Conservation (phyloP, 2,113 vertebrate genomes). For the Nycticorax nycticorax region DNA sequence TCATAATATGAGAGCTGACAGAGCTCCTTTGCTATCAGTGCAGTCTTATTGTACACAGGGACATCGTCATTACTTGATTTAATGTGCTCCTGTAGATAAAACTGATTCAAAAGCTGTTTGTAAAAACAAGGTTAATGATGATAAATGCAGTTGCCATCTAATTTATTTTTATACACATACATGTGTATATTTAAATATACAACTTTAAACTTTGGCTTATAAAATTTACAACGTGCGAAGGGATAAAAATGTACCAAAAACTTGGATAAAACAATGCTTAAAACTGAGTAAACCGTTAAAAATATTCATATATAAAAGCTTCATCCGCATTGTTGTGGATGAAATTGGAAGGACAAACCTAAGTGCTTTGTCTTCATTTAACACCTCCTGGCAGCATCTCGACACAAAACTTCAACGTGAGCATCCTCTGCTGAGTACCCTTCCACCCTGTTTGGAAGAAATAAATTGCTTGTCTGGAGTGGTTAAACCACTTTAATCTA, state of each 20-base stretch:
- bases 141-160: background rate
- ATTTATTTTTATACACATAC: background rate
- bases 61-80: background rate
- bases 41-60: background rate
- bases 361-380: constrained; percentile 4
- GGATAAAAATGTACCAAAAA: background rate
- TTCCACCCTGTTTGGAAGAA: constrained; percentile 3
- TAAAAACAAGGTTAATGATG: background rate
- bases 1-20: background rate
- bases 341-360: background rate
- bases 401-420: background rate
- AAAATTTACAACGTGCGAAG: background rate
- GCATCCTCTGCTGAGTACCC: background rate
- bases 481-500: background rate
- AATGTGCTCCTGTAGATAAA: background rate
- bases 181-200: background rate
- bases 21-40: background rate
- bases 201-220: background rate
- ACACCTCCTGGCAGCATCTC: background rate
- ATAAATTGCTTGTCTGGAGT: constrained; percentile 11
- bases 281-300: background rate
- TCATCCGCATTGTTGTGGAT: background rate
- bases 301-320: background rate
- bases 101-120: background rate
- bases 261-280: background rate